Conservation (phyloP, 2,113 vertebrate species). For the Oreochromis spilurus region DNA sequence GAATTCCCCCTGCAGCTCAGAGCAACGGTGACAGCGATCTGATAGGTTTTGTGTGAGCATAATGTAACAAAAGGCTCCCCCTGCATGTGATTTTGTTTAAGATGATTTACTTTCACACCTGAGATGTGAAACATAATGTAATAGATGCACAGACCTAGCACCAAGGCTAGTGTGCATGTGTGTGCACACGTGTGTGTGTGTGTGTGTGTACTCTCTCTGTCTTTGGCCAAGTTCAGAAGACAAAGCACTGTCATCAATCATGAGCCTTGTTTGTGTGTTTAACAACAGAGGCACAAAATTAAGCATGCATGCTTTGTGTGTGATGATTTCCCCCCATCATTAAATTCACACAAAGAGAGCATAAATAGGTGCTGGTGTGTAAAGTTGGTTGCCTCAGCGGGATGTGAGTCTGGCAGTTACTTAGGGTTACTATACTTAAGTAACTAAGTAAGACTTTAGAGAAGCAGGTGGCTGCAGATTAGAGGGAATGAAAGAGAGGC, state of each 20-base stretch:
- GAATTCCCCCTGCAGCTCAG: neutral
- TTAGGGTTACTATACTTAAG: neutral
- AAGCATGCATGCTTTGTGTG: conserved; percentile 29
- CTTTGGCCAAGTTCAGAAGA: neutral
- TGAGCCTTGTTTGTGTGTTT: conserved; percentile 1
- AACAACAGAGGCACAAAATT: conserved; percentile 10
- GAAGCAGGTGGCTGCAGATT: neutral
- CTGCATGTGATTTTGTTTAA: neutral
- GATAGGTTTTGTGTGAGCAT: neutral
- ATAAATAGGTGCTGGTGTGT: conserved; percentile 9
- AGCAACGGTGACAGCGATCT: neutral
- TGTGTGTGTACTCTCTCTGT: neutral
- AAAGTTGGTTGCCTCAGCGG: neutral
- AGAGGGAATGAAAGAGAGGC: neutral
- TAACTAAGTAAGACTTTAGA: neutral
- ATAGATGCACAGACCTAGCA: neutral
- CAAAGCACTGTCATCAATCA: conserved; percentile 39
- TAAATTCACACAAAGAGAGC: conserved; percentile 7
- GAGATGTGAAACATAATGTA: neutral
- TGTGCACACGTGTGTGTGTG: neutral
- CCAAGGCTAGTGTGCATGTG: neutral
- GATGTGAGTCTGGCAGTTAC: neutral
- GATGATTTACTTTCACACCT: neutral
- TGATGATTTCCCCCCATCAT: neutral
- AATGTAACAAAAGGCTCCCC: neutral